These are phyloP conservation scores for Drosophila planitibia DNA, from an alignment of 2,888 invertebrate genomes.

Conservation along the genomic window DNA sequence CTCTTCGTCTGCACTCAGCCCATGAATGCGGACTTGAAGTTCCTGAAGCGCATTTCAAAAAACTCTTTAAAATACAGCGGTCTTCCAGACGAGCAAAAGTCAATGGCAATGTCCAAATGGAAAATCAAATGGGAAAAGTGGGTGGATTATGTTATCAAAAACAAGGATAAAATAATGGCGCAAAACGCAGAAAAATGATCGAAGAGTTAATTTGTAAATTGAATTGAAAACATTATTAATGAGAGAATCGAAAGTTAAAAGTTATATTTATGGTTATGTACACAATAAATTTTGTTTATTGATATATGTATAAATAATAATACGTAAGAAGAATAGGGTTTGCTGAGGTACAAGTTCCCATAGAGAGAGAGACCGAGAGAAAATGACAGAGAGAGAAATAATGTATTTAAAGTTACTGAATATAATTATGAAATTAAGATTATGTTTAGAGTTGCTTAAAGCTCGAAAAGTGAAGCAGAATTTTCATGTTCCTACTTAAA, in stretches of 20 bases:
- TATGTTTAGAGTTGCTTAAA: not conserved
- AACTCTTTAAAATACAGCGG: slow-evolving; percentile 91
- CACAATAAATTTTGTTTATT: not conserved
- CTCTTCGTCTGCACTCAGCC: slow-evolving; percentile 78
- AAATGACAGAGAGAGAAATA: not conserved
- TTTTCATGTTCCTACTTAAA: not conserved
- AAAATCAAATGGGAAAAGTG: slow-evolving; percentile 87
- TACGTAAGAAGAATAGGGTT: not conserved
- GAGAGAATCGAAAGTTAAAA: not conserved
- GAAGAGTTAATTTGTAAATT: not conserved
- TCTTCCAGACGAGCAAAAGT: slow-evolving; percentile 86
- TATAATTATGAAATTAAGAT: not conserved
- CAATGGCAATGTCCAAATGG: slow-evolving; percentile 86
- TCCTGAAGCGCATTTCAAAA: slow-evolving; percentile 90
- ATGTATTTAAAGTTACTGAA: not conserved
- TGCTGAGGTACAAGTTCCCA: not conserved
- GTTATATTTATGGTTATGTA: not conserved
- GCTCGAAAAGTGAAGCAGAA: not conserved
- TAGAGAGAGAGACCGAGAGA: not conserved
- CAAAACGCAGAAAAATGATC: not conserved
- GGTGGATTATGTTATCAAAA: slow-evolving; percentile 80
- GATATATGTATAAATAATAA: too few relatives aligned
- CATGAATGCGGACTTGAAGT: slow-evolving; percentile 88
- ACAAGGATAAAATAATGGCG: slow-evolving; percentile 11
- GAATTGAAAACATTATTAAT: not conserved